A percentile compares a stretch with the other conserved stretches of the same genome.
phyloP scores from a whole-genome alignment of 2,113 vertebrate species.

The Corvus moneduloides region DNA sequence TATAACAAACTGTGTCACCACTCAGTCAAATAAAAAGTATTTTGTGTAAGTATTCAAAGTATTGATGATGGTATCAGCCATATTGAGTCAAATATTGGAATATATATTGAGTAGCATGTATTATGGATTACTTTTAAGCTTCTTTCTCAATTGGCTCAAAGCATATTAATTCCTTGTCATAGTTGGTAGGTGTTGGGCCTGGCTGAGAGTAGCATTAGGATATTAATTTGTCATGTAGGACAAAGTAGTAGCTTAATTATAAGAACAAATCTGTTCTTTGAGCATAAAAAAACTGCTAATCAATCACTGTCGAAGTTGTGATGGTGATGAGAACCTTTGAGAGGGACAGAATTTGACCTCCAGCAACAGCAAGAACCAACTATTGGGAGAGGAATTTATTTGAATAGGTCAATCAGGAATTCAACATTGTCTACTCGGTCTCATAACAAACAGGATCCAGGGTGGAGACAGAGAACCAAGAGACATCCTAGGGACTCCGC shows the following conservation, averaged over 20 bases:
- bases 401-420: not conserved
- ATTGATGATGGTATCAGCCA: not conserved
- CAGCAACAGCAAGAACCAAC: not conserved
- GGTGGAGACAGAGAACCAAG: not conserved
- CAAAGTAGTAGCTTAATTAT: not conserved
- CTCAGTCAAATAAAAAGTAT: not conserved
- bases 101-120: not conserved
- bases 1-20: not conserved
- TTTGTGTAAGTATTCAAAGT: not conserved
- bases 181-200: not conserved
- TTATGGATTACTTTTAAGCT: not conserved
- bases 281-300: not conserved
- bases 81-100: not conserved
- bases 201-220: not conserved
- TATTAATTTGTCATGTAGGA: not conserved
- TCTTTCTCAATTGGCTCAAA: not conserved
- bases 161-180: not conserved
- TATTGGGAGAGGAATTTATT: not conserved
- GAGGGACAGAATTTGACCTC: not conserved
- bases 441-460: not conserved
- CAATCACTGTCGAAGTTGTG: not conserved
- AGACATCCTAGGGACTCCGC: not conserved
- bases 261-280: not conserved
- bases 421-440: not conserved
- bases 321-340: not conserved